Base-by-base conservation (phyloP, 23 tunicate genomes). In the Oikopleura albicans region DNA sequence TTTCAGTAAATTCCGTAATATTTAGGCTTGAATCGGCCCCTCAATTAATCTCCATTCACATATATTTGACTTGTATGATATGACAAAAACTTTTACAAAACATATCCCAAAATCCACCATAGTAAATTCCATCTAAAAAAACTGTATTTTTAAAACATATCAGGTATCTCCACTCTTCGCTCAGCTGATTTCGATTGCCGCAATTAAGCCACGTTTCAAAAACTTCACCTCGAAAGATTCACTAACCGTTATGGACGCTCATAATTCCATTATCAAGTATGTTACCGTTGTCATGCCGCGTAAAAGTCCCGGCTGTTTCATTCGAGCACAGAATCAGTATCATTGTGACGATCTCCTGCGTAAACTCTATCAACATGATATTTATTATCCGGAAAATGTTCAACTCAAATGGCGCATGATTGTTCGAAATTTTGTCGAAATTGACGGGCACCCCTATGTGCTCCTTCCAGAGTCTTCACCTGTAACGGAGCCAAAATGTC, bases 381-480 rank as follows among this genome's bases (percentile, higher is more conserved):
- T 71, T 71, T 71, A 12, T 71, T 71, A 71, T 71, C 79, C 79
- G 31, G 79, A 71, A 71, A 71, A 71, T 16, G 31, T 71, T 71
- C 79, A 71, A 71, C 2, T 71, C 4, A 71, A 71, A 71, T 71
- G 79, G 79, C 27, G 79, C 28, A 71, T 71, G 79, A 49, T 49
- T 49, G 59, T 49, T 49, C 8, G 59, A 49, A 49, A 49, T 22
- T 49, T 49, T 49, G 59, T 49, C 59, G 59, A 49, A 49, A 49
- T 49, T 49, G 22, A 49, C 22, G 59, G 59, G n/a, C n/a, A n/a
- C n/a, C n/a, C n/a, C n/a, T n/a, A n/a, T n/a, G n/a, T n/a, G n/a
- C n/a, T n/a, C n/a, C n/a, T n/a, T n/a, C n/a, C n/a, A n/a, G n/a
- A n/a, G n/a, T n/a, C n/a, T n/a, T n/a, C n/a, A n/a, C n/a, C n/a